Evolutionary conservation across 2,888 invertebrate species (phyloP), one percentile per base, ranked within the genome.

Genomic region (Trichogramma dendrolimi): DNA sequence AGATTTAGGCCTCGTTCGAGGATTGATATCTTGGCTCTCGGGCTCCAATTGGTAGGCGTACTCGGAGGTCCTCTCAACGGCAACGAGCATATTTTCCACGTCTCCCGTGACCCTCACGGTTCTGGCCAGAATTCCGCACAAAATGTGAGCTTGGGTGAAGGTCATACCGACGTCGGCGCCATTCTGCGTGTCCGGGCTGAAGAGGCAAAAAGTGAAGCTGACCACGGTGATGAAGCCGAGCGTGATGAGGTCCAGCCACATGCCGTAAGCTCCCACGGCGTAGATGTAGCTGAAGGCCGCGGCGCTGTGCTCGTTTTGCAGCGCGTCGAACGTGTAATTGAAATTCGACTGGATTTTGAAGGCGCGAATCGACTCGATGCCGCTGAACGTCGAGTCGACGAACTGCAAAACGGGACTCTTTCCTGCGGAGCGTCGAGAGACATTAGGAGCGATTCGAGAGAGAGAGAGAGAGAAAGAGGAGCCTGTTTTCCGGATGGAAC

Each of bases 351-450:
- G 85, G 1, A 90, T 88, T 39, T 85, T 83, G 2, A 89, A 87
- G 0, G 94, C 89, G 62, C 96, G 84, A 66, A 97, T 94, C 0
- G 94, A 94, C 47, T 91, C 86, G 43, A 96, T 84, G 1, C 96
- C 96, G 65, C 89, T 85, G 6, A 96, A 81, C 0, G 93, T 88
- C 0, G 94, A 89, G 11, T 91, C 89, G 68, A 96, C 86, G 75
- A 96, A 94, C 0, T 93, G 91, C 78, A 94, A 96, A 0, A 96
- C 90, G 0, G 96, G 96, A 80, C 94, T 94, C 65, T 91, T 75
- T 4, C 73, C 75, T 75, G 50, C 62, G 67, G 58, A 47, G 5
- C 27, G 27, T 27, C 27, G 27, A 27, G 27, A 27, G 27, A 27
- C 27, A 27, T 27, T 2, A 27, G 27, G 27, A 27, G 27, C 27